Percentiles rank a stretch among this genome's conserved stretches.
Evolutionary conservation across 37 sponge, comb jelly and placozoan genomes (phyloP).

Genomic region (Amphimedon queenslandica): DNA sequence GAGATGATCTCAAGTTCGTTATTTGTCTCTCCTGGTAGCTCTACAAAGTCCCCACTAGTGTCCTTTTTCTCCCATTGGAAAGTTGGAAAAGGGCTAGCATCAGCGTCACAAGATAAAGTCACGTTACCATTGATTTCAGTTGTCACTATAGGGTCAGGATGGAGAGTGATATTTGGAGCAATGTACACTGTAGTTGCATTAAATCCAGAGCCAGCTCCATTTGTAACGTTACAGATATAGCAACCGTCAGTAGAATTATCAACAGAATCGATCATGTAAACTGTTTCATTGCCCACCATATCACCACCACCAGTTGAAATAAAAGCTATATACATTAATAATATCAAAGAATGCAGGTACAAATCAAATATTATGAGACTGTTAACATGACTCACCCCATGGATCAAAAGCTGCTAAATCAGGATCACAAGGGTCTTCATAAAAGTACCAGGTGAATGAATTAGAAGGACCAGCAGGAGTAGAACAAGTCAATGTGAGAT

Average conservation of each 20-base stretch:
- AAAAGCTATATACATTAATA: neutral
- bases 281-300: too few relatives aligned
- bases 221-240: conserved; percentile 34
- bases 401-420: too few relatives aligned
- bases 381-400: neutral
- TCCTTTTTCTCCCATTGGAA: conserved; percentile 27
- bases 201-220: conserved; percentile 23
- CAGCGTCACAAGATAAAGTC: conserved; percentile 12
- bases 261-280: neutral
- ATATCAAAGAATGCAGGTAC: neutral
- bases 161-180: neutral
- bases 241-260: conserved; percentile 25
- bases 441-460: conserved; percentile 46
- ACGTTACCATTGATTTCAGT: neutral
- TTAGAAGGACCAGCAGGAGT: conserved; percentile 46
- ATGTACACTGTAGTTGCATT: conserved; percentile 13
- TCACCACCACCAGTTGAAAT: too few relatives aligned
- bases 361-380: neutral
- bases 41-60: neutral
- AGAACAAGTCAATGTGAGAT: conserved; percentile 11
- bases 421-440: too few relatives aligned
- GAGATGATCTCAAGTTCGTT: neutral
- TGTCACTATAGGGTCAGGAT: conserved; percentile 8
- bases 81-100: neutral
- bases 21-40: neutral